Percentiles rank a stretch among this genome's conserved stretches.
These are phyloP conservation scores for Cyclina sinensis DNA, from an alignment of 1,140 invertebrate genomes.

Conservation along the genomic window DNA sequence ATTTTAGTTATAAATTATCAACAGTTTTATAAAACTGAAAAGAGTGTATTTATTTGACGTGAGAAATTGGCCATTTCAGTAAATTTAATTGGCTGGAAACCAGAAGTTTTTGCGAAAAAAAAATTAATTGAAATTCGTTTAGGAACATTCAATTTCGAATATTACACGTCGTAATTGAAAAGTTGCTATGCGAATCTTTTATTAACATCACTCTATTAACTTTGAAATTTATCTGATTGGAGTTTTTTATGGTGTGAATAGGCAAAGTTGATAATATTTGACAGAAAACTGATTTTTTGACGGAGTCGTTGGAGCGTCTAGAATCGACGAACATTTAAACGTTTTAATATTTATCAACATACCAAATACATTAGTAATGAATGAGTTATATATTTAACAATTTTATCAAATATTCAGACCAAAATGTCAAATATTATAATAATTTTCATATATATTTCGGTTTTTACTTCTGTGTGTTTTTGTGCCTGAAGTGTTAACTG, in stretches of 20 bases:
- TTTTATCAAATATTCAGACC: not conserved
- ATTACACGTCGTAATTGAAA: slow-evolving; percentile 48
- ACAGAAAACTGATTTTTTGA: slow-evolving; percentile 36
- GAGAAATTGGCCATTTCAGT: not conserved
- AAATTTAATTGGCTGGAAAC: slow-evolving; percentile 8
- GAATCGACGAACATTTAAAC: slow-evolving; percentile 52
- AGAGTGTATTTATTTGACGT: not conserved
- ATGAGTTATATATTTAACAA: slow-evolving; percentile 38
- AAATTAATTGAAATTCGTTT: slow-evolving; percentile 8
- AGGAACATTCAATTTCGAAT: slow-evolving; percentile 32
- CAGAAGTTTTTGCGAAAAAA: not conserved
- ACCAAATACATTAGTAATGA: slow-evolving; percentile 55
- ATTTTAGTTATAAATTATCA: slow-evolving; percentile 4
- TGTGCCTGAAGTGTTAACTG: too few relatives aligned
- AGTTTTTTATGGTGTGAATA: slow-evolving; percentile 39
- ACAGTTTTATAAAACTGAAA: not conserved
- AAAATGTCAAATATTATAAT: too few relatives aligned
- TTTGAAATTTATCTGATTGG: slow-evolving; percentile 59
- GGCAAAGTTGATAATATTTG: slow-evolving; percentile 9
- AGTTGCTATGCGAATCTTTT: slow-evolving; percentile 1
- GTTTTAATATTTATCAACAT: slow-evolving; percentile 49
- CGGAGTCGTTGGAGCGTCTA: slow-evolving; percentile 4
- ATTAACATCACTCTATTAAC: slow-evolving; percentile 52
- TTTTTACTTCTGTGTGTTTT: too few relatives aligned
- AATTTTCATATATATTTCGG: too few relatives aligned